Evolutionary conservation across 2,888 invertebrate species (phyloP), one percentile per base, ranked within the genome.

Genomic region (Cordilura impudica): DNA sequence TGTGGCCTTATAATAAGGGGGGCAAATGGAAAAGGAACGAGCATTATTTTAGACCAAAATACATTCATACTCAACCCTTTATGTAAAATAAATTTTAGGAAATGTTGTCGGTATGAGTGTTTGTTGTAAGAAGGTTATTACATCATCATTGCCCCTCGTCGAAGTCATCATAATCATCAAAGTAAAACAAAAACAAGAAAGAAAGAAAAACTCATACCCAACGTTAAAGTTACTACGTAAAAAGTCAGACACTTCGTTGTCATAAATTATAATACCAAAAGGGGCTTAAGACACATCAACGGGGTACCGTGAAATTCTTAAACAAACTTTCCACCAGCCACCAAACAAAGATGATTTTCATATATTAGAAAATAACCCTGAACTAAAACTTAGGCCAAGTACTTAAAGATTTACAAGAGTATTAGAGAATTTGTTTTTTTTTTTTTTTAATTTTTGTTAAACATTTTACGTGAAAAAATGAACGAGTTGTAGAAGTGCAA

Each of bases 241-340:
- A 79, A 79, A 79, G 74, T 75, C 79, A 79, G 66, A 79, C 79
- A 79, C 79, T 79, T 67, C 43, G 66, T 75, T 79, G 79, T 75
- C 79, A 79, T 79, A 79, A 79, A 79, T 79, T 79, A 79, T 61
- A 79, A 79, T 61, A 60, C 63, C 35, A 39, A 39, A 39, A 39
- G 35, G 35, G 35, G 35, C n/a, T 39, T 39, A n/a, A 39, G 35
- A 12, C 35, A 39, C 2, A 39, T n/a, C 35, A n/a, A 39, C 35
- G 12, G n/a, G 4, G 3, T n/a, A 39, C 35, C n/a, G 12, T 39
- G 35, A n/a, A 39, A 39, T 39, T 47, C 61, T 35, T 35, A 61
- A 54, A 56, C 39, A 60, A 51, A 77, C 71, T 60, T 67, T 26
- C 26, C 26, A 26, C 26, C 26, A 26, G 26, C 26, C 26, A 26